Conservation (phyloP, 2,797 vertebrate genomes). For the Adelosebastes latens region DNA sequence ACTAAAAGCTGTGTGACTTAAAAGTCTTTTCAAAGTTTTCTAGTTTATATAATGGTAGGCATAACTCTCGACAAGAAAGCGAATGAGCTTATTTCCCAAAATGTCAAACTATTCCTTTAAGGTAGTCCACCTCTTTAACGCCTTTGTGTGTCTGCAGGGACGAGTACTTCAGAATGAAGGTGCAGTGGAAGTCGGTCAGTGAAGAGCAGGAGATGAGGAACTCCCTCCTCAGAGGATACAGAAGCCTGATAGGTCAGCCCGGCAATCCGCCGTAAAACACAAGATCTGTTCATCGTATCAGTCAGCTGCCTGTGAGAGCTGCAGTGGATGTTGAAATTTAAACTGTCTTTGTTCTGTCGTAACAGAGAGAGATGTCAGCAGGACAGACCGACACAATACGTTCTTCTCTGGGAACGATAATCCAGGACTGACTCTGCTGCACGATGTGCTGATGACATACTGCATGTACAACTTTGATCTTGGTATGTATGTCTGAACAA, state of each 20-base stretch:
- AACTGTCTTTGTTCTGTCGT: slow-evolving; percentile 42
- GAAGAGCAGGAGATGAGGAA: slow-evolving; percentile 93
- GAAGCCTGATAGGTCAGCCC: slow-evolving; percentile 90
- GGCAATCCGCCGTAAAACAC: neutral
- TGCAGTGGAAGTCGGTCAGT: slow-evolving; percentile 94
- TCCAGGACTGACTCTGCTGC: slow-evolving; percentile 88
- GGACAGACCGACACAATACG: slow-evolving; percentile 90
- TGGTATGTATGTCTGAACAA: slow-evolving; percentile 71
- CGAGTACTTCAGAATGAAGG: slow-evolving; percentile 94
- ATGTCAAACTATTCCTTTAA: neutral
- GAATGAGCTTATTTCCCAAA: neutral
- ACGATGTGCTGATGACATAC: slow-evolving; percentile 93
- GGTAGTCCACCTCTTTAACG: neutral
- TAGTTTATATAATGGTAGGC: neutral
- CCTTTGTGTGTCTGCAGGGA: slow-evolving; percentile 77
- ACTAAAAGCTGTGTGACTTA: neutral
- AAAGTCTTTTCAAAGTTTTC: neutral
- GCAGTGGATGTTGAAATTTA: neutral
- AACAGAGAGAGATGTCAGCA: slow-evolving; percentile 91
- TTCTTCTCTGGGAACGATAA: slow-evolving; percentile 92
- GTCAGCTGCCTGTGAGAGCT: slow-evolving; percentile 4
- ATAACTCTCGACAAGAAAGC: neutral
- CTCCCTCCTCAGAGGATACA: slow-evolving; percentile 90
- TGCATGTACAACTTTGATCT: slow-evolving; percentile 97
- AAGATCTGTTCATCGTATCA: neutral